Evolutionary conservation across 2,113 vertebrate genomes (phyloP), one percentile per base, ranked within the genome.

Genomic region (Scomber japonicus): DNA sequence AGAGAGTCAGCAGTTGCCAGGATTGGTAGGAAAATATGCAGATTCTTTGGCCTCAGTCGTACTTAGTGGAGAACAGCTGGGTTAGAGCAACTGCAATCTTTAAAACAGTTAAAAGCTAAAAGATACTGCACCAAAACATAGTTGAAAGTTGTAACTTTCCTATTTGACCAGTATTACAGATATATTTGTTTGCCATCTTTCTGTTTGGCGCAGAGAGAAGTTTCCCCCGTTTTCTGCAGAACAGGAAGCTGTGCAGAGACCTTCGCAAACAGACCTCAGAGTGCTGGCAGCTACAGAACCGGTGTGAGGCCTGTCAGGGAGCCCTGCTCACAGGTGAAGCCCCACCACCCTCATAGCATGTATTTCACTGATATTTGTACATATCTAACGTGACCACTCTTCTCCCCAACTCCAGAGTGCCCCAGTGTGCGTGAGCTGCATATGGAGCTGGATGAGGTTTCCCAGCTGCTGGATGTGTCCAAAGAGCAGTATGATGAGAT

Each of bases 271-370:
- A 97, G 91, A 93, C 95, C 2, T 96, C 96, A 2, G 95, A 95
- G 91, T 98, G 97, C 82, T 94, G 94, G 80, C 92, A 95, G 71
- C 96, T 97, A 56, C 96, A 96, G 24, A 88, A 80, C 73, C 96
- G 93, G 90, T 98, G 97, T 86, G 95, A 96, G 75, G 85, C 92
- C 75, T 99, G 97, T 75, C 95, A 97, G 87, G 94, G 96, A 73
- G 83, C 94, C 19, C 80, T 97, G 70, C 87, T 95, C 81, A 93
- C 93, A 62, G 96, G 97, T 97, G 94, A 96, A 21, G 40, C 56
- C n/a, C 77, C 69, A 11, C 17, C 55, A 19, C 16, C 40, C 13
- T 46, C 13, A 53, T 30, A 49, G 0, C 7, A 10, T 16, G 6
- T 15, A 16, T 30, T 66, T 7, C 15, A 11, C 46, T 40, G n/a